Percentiles rank a stretch among this genome's conserved stretches.
phyloP scores from a whole-genome alignment of 2,113 vertebrate genomes.

The Myodes glareolus region DNA sequence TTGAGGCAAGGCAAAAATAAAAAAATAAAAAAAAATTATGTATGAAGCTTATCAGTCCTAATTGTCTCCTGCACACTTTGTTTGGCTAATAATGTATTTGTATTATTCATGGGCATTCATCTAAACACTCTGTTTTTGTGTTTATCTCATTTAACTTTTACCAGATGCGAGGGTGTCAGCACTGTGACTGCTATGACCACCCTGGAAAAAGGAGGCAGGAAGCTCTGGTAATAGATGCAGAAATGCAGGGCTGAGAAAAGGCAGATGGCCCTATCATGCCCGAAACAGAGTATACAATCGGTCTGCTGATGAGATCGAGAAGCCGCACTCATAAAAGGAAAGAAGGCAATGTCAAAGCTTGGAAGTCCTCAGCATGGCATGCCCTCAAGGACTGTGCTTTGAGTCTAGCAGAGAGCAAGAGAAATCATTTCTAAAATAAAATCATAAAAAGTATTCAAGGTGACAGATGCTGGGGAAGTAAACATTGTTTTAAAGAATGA shows the following conservation, averaged over 20 bases:
- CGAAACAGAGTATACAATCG: background rate
- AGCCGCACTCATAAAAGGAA: background rate
- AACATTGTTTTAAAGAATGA: background rate
- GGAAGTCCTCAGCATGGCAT: conserved; percentile 9
- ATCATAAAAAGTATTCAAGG: background rate
- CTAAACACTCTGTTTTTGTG: background rate
- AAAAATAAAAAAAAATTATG: too few species aligned
- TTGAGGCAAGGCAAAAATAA: background rate
- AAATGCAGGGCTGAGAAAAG: background rate
- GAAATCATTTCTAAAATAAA: background rate
- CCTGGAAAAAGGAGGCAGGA: background rate
- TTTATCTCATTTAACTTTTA: background rate
- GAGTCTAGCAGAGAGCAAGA: background rate
- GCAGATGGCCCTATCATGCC: background rate
- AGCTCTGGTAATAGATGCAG: background rate
- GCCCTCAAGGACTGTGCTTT: background rate
- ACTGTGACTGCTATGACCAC: background rate
- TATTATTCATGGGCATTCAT: background rate
- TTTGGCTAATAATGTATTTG: background rate
- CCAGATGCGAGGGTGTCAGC: background rate
- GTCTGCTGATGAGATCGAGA: background rate
- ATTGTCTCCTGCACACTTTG: background rate
- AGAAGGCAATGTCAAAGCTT: background rate
- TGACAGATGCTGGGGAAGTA: background rate
- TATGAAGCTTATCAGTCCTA: background rate